Evolutionary conservation across 2,113 vertebrate species (phyloP), one percentile per base, ranked within the genome.

Genomic region (Psilopsiagon aurifrons): DNA sequence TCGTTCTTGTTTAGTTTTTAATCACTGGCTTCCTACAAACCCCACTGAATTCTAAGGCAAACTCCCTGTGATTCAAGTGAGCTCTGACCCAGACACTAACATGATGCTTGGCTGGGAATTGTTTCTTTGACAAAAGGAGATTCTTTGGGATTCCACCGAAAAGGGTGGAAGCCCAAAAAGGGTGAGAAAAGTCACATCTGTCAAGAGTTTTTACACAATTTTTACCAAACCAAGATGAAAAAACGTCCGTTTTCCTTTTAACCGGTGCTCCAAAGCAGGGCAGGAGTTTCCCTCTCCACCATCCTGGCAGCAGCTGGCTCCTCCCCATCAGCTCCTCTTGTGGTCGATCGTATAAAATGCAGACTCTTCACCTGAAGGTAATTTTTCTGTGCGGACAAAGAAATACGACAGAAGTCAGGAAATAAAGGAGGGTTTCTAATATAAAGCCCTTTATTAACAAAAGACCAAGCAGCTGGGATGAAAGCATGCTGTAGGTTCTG

Each of bases 401-500:
- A 86, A 74, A 29, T 11, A 46, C 2, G 78, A 44, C 31, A 44
- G 62, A 73, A 80, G 13, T 24, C 46, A 46, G 51, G 41, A 59
- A 43, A 76, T 10, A 76, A 75, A 29, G 31, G 47, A 83, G 28
- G 19, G 7, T 66, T 95, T 73, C 82, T 82, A 74, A 37, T 33
- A 52, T 22, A 41, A 83, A 90, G 62, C 57, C 69, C 66, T 73
- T 80, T 28, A 73, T 66, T 73, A 62, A 73, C 28, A 70, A 5
- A 24, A 64, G 43, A 23, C 59, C 49, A 64, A 27, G 52, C 3
- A 43, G 49, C 2, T 3, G 49, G 35, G 31, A 37, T 23, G 31
- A 78, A 74, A 44, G 24, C 2, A 0, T 11, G 29, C 76, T 0
- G 0, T 1, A 37, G 55, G 81, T 8, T 83, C 75, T 89, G 51